Evolutionary conservation across 2,797 vertebrate genomes (phyloP).

Genomic region (Danio aesculapii): DNA sequence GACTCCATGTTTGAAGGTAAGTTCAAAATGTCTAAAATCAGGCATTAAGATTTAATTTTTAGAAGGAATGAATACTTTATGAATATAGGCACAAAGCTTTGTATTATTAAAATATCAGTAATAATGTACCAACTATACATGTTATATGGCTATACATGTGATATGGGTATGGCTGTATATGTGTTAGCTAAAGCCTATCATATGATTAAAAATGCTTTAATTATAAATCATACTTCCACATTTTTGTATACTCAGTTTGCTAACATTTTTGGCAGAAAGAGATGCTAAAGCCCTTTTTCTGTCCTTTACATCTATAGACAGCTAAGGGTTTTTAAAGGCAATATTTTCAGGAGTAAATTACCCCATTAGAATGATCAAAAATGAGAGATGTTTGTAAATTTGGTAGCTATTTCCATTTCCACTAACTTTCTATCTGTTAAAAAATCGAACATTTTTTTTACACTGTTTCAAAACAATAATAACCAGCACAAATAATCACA

Average conservation of each 20-base stretch:
- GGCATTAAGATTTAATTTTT: too few species aligned
- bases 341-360: too few species aligned
- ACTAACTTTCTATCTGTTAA: neutral
- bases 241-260: neutral
- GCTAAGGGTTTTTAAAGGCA: too few species aligned
- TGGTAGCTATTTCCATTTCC: too few species aligned
- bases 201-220: neutral
- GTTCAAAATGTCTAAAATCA: neutral
- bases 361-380: too few species aligned
- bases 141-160: too few species aligned
- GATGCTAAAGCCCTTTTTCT: too few species aligned
- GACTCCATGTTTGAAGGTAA: constrained; percentile 97
- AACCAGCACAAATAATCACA: neutral
- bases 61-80: too few species aligned
- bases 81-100: neutral
- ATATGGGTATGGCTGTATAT: too few species aligned
- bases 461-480: neutral
- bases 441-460: neutral
- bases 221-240: neutral
- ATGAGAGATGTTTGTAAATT: too few species aligned
- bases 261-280: too few species aligned
- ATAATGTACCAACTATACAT: neutral
- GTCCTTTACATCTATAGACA: too few species aligned
- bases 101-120: neutral
- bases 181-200: neutral